Conservation (phyloP, 2,888 invertebrate genomes). For the Dynastes hyllus region DNA sequence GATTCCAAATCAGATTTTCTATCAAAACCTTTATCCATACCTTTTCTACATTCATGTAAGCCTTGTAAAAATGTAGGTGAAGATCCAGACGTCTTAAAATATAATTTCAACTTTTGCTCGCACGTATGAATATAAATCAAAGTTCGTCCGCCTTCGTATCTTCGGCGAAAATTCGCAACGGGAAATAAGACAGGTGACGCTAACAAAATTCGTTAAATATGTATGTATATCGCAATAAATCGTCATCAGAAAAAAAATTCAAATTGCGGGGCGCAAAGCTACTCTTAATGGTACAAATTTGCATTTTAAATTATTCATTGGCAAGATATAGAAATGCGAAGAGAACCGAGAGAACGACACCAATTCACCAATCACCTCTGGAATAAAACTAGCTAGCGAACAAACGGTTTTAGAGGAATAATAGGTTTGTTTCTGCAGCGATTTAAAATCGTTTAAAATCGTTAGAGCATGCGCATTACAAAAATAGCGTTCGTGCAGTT, state of each 20-base stretch:
- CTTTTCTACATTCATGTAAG: no score
- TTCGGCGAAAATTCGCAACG: background rate
- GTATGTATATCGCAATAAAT: constrained; percentile 9
- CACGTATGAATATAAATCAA: background rate
- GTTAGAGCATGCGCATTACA: no score
- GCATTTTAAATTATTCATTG: constrained; percentile 18
- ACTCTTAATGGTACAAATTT: constrained; percentile 15
- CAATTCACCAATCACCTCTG: background rate
- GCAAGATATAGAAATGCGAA: constrained; percentile 1
- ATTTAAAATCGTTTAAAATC: no score
- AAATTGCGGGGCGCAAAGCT: background rate
- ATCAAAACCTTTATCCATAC: no score
- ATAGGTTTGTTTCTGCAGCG: no score
- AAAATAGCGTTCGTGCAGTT: no score
- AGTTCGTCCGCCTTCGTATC: background rate
- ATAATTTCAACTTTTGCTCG: no score
- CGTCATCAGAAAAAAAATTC: constrained; percentile 6
- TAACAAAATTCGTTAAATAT: constrained; percentile 12
- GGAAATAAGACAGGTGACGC: background rate
- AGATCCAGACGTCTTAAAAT: no score
- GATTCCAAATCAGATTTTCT: no score
- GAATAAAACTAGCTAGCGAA: background rate
- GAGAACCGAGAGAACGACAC: background rate
- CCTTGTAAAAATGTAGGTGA: no score
- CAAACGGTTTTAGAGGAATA: background rate